Evolutionary conservation across 2,113 vertebrate species (phyloP), one percentile per base, ranked within the genome.

Genomic region (Scopus umbretta): DNA sequence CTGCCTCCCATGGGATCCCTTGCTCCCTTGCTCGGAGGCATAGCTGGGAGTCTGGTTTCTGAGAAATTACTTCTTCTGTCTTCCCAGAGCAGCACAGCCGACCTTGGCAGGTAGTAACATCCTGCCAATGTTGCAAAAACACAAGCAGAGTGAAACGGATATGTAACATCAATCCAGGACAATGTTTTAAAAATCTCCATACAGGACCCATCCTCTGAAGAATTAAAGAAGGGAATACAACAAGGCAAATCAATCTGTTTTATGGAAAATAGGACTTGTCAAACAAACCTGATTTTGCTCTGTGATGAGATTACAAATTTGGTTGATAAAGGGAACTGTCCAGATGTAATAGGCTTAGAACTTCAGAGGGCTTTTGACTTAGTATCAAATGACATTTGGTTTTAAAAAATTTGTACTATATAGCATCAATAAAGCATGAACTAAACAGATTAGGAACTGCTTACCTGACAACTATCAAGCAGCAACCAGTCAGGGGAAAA

Each of bases 311-410:
- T 96, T 95, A 92, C 76, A 96, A 84, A 88, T 96, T 86, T 50
- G 47, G 45, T 84, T 94, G 91, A 96, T 94, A 91, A 93, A 96
- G 49, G 94, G 75, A 94, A 90, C 83, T 89, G 83, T 95, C 93
- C 42, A 66, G 63, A 78, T 66, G 32, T 96, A 96, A 97, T 84
- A 88, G 45, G 72, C 43, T 96, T 95, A 96, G 55, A 80, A 67
- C 3, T 7, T 74, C 10, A 6, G 34, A 78, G 38, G 1, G 5
- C 42, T 91, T 94, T 78, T 84, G 93, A 89, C 76, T 94, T 29
- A 45, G 42, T 74, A 88, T 83, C 53, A 86, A 95, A 94, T 80
- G 42, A 73, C 85, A 91, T 84, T 88, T 78, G 10, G 2, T 52
- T 92, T 93, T 61, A 22, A 65, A 78, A 80, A 71, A 84, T 15